These are phyloP conservation scores for Brachymystax lenok DNA, from an alignment of 2,797 vertebrate genomes.

Conservation along the genomic window DNA sequence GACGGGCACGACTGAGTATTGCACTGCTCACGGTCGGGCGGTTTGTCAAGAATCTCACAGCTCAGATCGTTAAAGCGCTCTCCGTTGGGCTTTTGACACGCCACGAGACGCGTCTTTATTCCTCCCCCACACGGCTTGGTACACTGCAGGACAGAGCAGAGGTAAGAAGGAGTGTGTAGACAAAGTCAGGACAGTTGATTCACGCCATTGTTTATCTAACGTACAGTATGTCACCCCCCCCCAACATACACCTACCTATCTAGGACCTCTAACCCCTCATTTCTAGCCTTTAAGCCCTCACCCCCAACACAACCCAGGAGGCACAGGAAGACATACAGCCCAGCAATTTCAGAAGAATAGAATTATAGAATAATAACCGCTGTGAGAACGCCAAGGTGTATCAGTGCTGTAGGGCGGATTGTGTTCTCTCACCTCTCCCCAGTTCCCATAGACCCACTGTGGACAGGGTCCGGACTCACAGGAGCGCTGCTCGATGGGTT, in stretches of 20 bases:
- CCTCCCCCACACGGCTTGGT: slow-evolving; percentile 91
- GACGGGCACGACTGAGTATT: slow-evolving; percentile 90
- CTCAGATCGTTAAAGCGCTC: slow-evolving; percentile 95
- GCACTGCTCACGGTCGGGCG: slow-evolving; percentile 96
- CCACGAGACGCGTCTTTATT: slow-evolving; percentile 90
- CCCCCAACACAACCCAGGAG: too few species aligned
- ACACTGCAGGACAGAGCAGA: slow-evolving; percentile 75
- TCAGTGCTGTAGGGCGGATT: background rate
- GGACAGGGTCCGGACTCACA: slow-evolving; percentile 96
- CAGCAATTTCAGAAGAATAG: too few species aligned
- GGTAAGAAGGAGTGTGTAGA: background rate
- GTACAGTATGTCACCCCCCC: too few species aligned
- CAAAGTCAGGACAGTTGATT: background rate
- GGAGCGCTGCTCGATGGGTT: slow-evolving; percentile 88
- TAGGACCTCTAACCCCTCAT: background rate
- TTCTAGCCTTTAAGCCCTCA: too few species aligned
- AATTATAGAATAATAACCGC: too few species aligned
- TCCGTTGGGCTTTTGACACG: slow-evolving; percentile 91
- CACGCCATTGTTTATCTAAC: background rate
- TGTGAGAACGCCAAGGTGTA: background rate
- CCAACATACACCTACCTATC: background rate
- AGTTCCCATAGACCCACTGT: slow-evolving; percentile 93
- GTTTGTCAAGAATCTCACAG: slow-evolving; percentile 98
- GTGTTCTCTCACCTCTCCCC: slow-evolving; percentile 89
- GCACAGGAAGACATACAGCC: too few species aligned